Evolutionary conservation across 2,113 vertebrate species (phyloP).

Genomic region (Nesogale talazaci): DNA sequence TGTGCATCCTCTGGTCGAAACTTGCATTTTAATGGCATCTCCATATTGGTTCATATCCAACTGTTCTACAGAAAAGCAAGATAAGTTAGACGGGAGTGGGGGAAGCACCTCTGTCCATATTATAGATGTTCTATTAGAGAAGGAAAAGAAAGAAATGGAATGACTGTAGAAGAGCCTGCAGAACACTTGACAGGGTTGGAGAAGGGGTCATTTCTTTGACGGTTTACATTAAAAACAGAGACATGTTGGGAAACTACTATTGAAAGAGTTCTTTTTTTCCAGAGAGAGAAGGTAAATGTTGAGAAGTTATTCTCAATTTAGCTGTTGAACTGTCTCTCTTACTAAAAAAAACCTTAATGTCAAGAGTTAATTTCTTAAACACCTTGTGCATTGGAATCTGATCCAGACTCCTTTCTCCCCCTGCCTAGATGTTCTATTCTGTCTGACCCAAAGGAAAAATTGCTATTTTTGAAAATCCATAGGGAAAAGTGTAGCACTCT

Average conservation of each 20-base stretch:
- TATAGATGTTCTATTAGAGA: neutral
- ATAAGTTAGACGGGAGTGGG: neutral
- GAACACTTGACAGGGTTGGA: neutral
- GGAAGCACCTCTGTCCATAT: neutral
- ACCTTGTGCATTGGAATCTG: neutral
- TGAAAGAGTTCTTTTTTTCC: neutral
- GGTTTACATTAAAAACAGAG: slow-evolving; percentile 38
- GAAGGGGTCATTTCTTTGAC: neutral
- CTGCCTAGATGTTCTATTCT: neutral
- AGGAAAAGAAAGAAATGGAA: neutral
- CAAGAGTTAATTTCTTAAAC: slow-evolving; percentile 48
- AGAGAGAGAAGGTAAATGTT: neutral
- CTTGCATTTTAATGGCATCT: neutral
- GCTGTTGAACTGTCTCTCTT: neutral
- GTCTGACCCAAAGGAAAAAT: slow-evolving; percentile 3
- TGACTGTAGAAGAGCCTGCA: neutral
- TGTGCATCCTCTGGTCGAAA: neutral
- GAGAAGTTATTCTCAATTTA: neutral
- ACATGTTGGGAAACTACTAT: slow-evolving; percentile 6
- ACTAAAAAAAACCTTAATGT: neutral
- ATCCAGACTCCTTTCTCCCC: neutral
- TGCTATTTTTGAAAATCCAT: slow-evolving; percentile 24
- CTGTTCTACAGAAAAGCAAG: neutral
- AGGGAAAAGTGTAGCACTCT: slow-evolving; percentile 15
- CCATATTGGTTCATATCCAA: neutral